phyloP scores from a whole-genome alignment of 2,113 vertebrate species.

The Silurus meridionalis region DNA sequence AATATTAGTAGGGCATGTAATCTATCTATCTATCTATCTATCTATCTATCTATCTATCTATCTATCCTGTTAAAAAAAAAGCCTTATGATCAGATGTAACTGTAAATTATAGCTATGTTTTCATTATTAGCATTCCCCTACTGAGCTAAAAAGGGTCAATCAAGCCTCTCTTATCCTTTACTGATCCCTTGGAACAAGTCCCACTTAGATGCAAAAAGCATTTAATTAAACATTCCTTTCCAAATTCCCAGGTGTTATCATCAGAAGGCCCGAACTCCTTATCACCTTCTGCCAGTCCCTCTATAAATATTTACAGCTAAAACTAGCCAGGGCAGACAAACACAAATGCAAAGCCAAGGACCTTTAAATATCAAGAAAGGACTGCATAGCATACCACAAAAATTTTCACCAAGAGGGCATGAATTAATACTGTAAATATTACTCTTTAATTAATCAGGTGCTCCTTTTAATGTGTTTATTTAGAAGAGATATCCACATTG shows the following conservation, averaged over 20 bases:
- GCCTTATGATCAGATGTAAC: background rate
- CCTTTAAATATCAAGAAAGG: conserved; percentile 58
- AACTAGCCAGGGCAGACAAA: conserved; percentile 63
- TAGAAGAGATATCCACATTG: conserved; percentile 43
- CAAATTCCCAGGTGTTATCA: conserved; percentile 68
- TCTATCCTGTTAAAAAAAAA: background rate
- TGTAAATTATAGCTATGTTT: background rate
- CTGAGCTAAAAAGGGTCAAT: background rate
- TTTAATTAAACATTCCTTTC: conserved; percentile 70
- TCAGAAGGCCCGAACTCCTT: conserved; percentile 68
- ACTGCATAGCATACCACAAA: conserved; percentile 58
- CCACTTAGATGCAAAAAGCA: conserved; percentile 58
- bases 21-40: too few relatives aligned
- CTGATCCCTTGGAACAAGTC: conserved; percentile 40
- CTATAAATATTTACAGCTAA: conserved; percentile 73
- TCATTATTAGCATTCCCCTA: background rate
- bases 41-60: too few relatives aligned
- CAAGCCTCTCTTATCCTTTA: conserved; percentile 60
- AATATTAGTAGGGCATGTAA: too few relatives aligned
- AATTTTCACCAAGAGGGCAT: conserved; percentile 53
- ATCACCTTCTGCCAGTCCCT: conserved; percentile 69
- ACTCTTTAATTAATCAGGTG: conserved; percentile 58
- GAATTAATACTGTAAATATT: conserved; percentile 70
- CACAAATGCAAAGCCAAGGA: conserved; percentile 66
- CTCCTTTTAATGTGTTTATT: conserved; percentile 61